Evolutionary conservation across 2,797 vertebrate genomes (phyloP).

Genomic region (Rhabdophis nuchalis): DNA sequence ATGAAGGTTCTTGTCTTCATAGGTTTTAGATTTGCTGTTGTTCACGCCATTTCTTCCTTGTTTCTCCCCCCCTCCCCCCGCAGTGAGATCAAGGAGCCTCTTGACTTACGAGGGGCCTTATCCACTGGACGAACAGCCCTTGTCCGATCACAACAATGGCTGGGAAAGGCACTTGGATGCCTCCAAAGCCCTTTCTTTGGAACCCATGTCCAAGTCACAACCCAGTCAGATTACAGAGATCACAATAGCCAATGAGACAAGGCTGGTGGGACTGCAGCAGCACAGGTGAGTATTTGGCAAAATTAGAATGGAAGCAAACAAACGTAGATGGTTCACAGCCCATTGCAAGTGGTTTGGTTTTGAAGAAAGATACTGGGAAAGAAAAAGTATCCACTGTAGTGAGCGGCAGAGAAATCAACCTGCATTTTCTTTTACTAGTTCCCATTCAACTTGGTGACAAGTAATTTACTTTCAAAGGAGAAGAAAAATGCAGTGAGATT

Average conservation of each 20-base stretch:
- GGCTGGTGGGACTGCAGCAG: conserved; percentile 79
- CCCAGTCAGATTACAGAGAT: conserved; percentile 63
- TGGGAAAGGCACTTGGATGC: conserved; percentile 75
- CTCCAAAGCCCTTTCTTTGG: conserved; percentile 62
- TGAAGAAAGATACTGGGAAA: background rate
- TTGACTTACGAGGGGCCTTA: conserved; percentile 82
- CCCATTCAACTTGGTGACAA: background rate
- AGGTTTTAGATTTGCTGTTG: conserved; percentile 19
- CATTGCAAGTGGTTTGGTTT: background rate
- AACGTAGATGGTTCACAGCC: background rate
- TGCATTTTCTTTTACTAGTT: background rate
- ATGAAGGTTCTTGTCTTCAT: background rate
- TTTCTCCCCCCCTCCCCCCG: conserved; percentile 31
- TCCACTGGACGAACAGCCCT: conserved; percentile 76
- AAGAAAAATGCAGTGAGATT: background rate
- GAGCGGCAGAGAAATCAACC: background rate
- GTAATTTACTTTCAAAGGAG: background rate
- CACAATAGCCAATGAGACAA: conserved; percentile 79
- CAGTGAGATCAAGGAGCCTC: conserved; percentile 91
- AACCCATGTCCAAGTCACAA: conserved; percentile 57
- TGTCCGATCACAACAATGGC: conserved; percentile 76
- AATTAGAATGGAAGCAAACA: too few relatives aligned
- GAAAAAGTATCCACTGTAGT: background rate
- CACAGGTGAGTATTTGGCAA: conserved; percentile 75
- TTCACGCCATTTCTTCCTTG: conserved; percentile 42